These are phyloP conservation scores for Papilio aristodemus DNA, from an alignment of 1,140 invertebrate species.

Conservation along the genomic window DNA sequence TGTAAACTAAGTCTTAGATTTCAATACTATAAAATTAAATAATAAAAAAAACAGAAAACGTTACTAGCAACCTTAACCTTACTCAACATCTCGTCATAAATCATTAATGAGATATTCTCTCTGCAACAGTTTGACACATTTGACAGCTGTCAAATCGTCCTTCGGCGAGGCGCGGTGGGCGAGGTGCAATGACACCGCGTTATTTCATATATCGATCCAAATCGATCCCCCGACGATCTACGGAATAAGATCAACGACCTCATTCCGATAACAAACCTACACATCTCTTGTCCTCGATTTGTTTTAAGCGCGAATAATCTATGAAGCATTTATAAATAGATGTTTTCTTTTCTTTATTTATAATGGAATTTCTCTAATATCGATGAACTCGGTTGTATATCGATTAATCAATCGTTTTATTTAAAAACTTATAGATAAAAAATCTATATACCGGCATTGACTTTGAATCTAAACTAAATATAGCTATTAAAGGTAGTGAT, in stretches of 20 bases:
- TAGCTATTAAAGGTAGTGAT: too few relatives aligned
- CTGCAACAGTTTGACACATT: constrained; percentile 25
- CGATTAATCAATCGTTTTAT: neutral
- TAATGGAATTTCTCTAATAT: neutral
- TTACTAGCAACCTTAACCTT: neutral
- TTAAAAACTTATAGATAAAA: neutral
- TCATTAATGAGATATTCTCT: constrained; percentile 12
- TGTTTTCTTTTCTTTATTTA: neutral
- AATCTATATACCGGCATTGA: too few relatives aligned
- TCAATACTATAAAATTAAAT: neutral
- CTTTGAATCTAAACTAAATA: too few relatives aligned
- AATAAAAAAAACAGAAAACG: neutral
- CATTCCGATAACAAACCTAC: constrained; percentile 29
- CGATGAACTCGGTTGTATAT: too few relatives aligned
- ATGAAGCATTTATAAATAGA: constrained; percentile 19
- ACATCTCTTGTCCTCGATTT: constrained; percentile 28
- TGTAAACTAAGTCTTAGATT: too few relatives aligned
- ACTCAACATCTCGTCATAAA: constrained; percentile 20
- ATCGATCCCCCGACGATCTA: constrained; percentile 23
- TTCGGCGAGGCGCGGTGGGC: constrained; percentile 18
- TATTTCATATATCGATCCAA: constrained; percentile 24
- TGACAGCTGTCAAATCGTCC: constrained; percentile 31
- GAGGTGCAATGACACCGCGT: constrained; percentile 25
- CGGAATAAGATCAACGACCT: constrained; percentile 24
- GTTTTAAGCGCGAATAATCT: constrained; percentile 22